Evolutionary conservation across 2,888 invertebrate species (phyloP).

Genomic region (Agrotis puta): DNA sequence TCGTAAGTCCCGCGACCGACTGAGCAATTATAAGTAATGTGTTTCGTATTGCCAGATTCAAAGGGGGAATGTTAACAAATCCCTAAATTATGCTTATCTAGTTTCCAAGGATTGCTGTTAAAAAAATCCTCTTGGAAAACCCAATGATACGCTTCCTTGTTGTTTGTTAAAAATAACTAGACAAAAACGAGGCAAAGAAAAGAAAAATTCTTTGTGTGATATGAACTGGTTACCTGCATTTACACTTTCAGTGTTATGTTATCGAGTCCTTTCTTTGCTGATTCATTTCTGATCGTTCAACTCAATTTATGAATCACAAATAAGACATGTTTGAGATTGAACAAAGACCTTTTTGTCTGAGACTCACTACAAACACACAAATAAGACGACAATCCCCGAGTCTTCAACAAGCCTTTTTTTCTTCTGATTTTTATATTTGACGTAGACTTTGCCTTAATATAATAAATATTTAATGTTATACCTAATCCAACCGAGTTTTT

Average conservation of each 20-base stretch:
- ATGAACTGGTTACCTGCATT: background rate
- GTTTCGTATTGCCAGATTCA: too few species aligned
- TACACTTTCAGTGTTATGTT: background rate
- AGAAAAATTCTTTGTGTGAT: background rate
- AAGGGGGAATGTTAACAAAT: too few species aligned
- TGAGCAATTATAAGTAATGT: too few species aligned
- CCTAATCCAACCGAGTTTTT: background rate
- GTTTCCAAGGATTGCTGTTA: background rate
- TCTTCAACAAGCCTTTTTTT: conserved; percentile 24
- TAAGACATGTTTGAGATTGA: background rate
- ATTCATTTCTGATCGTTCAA: conserved; percentile 37
- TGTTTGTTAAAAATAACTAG: background rate
- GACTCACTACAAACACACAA: conserved; percentile 25
- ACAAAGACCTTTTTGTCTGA: conserved; percentile 43
- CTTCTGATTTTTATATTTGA: conserved; percentile 12
- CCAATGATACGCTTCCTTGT: too few species aligned
- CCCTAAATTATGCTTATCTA: background rate
- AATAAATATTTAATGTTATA: conserved; percentile 6
- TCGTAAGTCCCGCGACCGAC: too few species aligned
- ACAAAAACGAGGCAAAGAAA: background rate
- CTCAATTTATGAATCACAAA: conserved; percentile 30
- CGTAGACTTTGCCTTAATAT: conserved; percentile 4
- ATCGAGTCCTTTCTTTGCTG: conserved; percentile 19
- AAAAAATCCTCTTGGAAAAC: background rate
- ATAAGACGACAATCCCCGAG: conserved; percentile 22